phyloP scores from a whole-genome alignment of 2,113 vertebrate genomes.

The Thalassarche chlororhynchos region DNA sequence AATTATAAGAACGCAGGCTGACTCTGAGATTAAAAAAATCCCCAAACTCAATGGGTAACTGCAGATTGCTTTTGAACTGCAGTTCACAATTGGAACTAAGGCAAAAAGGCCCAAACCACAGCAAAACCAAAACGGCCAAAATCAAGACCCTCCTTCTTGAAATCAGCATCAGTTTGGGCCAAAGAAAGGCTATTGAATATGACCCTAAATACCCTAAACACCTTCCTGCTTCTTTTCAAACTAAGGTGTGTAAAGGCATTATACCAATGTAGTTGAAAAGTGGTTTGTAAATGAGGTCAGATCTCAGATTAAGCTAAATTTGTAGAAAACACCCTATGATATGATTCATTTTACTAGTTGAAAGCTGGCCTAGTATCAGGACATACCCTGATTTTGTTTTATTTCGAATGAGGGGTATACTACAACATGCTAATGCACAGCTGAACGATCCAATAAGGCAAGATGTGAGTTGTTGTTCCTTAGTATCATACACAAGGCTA shows the following conservation, averaged over 20 bases:
- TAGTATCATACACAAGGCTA: neutral
- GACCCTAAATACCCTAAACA: neutral
- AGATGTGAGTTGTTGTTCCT: neutral
- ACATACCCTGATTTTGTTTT: neutral
- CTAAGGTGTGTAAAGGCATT: neutral
- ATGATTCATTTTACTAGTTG: neutral
- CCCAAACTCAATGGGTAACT: neutral
- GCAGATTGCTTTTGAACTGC: neutral
- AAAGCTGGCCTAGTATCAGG: neutral
- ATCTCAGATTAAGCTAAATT: neutral
- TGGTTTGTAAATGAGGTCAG: neutral
- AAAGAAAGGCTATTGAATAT: neutral
- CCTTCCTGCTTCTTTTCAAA: neutral
- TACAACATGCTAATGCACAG: neutral
- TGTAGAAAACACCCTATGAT: neutral
- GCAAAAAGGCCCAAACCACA: neutral
- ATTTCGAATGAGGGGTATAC: neutral
- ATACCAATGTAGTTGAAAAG: neutral
- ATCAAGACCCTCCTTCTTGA: neutral
- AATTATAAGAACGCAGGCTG: neutral
- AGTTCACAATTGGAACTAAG: neutral
- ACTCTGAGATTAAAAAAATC: neutral
- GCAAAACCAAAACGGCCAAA: neutral
- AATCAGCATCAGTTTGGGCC: neutral
- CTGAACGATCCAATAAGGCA: neutral